Percentiles rank a stretch among this genome's conserved stretches.
These are phyloP conservation scores for Pseudococcus jackbeardsleyi DNA, from an alignment of 2,888 invertebrate species.

Conservation along the genomic window DNA sequence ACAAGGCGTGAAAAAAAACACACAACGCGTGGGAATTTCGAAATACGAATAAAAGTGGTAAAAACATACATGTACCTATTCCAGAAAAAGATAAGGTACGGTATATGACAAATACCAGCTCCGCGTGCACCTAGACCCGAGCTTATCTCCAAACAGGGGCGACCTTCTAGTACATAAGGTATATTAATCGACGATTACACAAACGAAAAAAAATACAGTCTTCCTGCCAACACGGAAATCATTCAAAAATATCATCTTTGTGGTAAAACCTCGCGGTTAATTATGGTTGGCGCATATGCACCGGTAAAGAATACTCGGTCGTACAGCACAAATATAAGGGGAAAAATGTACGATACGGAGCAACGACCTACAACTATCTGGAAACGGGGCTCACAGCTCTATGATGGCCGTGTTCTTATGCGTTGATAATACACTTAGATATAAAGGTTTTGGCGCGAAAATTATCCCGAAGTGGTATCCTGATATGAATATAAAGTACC, in stretches of 20 bases:
- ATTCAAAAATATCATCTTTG: neutral
- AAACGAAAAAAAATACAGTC: slow-evolving; percentile 1
- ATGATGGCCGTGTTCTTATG: neutral
- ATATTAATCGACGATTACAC: neutral
- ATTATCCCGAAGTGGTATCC: slow-evolving; percentile 44
- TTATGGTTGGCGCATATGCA: neutral
- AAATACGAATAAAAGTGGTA: neutral
- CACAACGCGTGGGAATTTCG: slow-evolving; percentile 1
- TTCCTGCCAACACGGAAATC: neutral
- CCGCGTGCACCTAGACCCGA: neutral
- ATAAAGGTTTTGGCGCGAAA: slow-evolving; percentile 40
- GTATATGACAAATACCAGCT: neutral
- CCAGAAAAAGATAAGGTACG: neutral
- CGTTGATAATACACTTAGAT: neutral
- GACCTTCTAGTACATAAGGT: neutral
- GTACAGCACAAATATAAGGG: neutral
- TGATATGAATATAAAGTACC: slow-evolving; percentile 44
- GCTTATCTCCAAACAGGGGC: neutral
- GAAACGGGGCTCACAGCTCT: neutral
- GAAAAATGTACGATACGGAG: neutral
- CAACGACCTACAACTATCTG: slow-evolving; percentile 24
- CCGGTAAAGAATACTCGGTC: neutral
- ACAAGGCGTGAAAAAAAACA: neutral
- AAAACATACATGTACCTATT: neutral
- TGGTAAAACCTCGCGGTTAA: neutral